These are phyloP conservation scores for Cheilosia pagana DNA, from an alignment of 2,888 invertebrate species.

Conservation along the genomic window DNA sequence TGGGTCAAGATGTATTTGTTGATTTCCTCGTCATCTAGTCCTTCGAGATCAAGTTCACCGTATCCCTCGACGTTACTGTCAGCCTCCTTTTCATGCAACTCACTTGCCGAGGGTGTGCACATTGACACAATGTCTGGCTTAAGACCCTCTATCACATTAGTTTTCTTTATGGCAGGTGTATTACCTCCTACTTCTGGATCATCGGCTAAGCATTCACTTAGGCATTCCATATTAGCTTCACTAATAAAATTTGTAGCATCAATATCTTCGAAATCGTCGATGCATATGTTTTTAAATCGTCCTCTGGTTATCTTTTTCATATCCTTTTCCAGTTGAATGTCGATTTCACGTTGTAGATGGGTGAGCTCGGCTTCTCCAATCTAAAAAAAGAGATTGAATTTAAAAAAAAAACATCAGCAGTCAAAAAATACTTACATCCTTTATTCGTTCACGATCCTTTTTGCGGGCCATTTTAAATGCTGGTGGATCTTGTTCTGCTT, in stretches of 20 bases:
- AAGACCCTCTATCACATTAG: slow-evolving; percentile 80
- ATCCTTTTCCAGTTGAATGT: slow-evolving; percentile 90
- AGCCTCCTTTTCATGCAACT: slow-evolving; percentile 81
- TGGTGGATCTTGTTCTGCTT: slow-evolving; percentile 97
- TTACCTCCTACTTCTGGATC: slow-evolving; percentile 76
- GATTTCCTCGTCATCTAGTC: slow-evolving; percentile 95
- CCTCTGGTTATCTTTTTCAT: slow-evolving; percentile 83
- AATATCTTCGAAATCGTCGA: slow-evolving; percentile 81
- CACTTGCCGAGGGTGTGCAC: slow-evolving; percentile 87
- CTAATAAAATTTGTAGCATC: slow-evolving; percentile 84
- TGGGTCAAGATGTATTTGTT: slow-evolving; percentile 93
- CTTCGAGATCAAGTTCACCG: slow-evolving; percentile 88
- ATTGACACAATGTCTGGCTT: slow-evolving; percentile 91
- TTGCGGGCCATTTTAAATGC: slow-evolving; percentile 95
- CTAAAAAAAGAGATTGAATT: slow-evolving; percentile 69
- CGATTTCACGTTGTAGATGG: slow-evolving; percentile 93
- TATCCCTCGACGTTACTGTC: slow-evolving; percentile 76
- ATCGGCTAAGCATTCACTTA: slow-evolving; percentile 82
- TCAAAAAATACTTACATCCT: slow-evolving; percentile 85
- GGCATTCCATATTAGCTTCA: slow-evolving; percentile 84
- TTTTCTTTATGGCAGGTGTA: slow-evolving; percentile 56
- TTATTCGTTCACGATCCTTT: slow-evolving; percentile 93
- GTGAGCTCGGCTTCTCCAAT: slow-evolving; percentile 87
- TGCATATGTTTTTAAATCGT: slow-evolving; percentile 76
- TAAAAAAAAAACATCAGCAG: neutral